Base-by-base conservation (phyloP, 2,888 invertebrate species). In the Eurois occulta region DNA sequence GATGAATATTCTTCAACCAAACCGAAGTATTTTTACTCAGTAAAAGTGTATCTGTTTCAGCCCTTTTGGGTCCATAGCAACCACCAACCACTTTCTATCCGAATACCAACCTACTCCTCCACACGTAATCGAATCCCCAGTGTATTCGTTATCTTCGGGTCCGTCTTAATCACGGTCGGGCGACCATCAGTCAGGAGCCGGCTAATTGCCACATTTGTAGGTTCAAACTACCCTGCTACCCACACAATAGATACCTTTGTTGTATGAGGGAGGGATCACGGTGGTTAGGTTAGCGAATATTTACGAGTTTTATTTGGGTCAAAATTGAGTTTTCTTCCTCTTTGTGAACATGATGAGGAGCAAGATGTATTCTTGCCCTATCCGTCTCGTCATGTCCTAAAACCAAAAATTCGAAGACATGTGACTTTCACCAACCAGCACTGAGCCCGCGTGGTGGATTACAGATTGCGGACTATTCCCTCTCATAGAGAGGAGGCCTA, bases 181-280 rank as follows among this genome's bases (percentile, higher is more conserved):
- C 81, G 88, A 86, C 89, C 94, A 94, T 95, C 94, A 94, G 90
- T 95, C 93, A 94, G 89, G 75, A 87, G 80, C 86, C 86, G 86
- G 91, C 91, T 96, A 95, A 96, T 95, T 95, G 93, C 95, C 92
- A 92, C 95, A 94, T 95, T 95, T 94, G 94, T 95, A 95, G 93
- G 93, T 94, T 92, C 88, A 86, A 91, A 91, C 92, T 91, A 90
- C 90, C 88, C 89, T 85, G 69, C 75, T 74, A 72, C 70, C 80
- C 46, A 75, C 69, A 78, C 73, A 65, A 73, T 73, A 73, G 70
- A 75, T 79, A 79, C 75, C 75, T 84, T 83, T 83, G 79, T 79
- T 88, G 7, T 74, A n/a, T 64, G 43, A 69, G 73, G 66, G 46
- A 38, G n/a, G 28, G 28, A 4, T 0, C 41, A 80, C 1, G 4